Base-by-base conservation (phyloP, 2,113 vertebrate genomes). In the Meleagris gallopavo region DNA sequence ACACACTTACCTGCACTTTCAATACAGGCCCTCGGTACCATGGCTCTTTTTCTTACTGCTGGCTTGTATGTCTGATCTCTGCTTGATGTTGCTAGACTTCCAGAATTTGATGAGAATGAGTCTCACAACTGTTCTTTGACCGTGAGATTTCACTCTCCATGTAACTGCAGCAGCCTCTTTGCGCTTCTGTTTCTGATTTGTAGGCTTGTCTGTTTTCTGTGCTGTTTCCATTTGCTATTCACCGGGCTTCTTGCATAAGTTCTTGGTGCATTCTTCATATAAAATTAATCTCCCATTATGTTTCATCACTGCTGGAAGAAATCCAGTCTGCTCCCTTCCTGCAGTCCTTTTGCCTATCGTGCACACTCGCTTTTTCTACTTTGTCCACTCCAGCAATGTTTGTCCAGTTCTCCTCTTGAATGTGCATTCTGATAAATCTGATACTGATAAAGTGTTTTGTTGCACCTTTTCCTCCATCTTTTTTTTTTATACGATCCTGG, bases 251-350 rank as follows among this genome's bases (percentile, higher is more conserved):
- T 67, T 54, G 52, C 15, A 11, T 25, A n/a, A 71, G 38, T 48
- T 48, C 20, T 73, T 45, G 48, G 18, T 88, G 36, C 45, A 58
- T 52, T 58, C 50, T 90, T 85, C n/a, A 11, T 77, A 16, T 58
- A 73, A 83, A 89, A 89, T 89, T 36, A 36, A 66, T 46, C 21
- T 83, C 50, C 72, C 60, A 29, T 88, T 93, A 38, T 25, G 4
- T 85, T 89, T 36, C 52, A 30, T 88, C 46, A 16, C 10, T 89
- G 61, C 92, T 95, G 54, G 62, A 46, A 13, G 66, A 64, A 27
- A 85, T 88, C 57, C 69, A 76, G 75, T 45, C 78, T 89, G 20
- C 45, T 87, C 36, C 40, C n/a, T 55, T 85, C 50, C 60, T 72
- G 21, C 40, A 27, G 43, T 38, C 34, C 45, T 52, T 70, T 80